Base-by-base conservation (phyloP, 2,888 invertebrate genomes). In the Ariolimax columbianus region DNA sequence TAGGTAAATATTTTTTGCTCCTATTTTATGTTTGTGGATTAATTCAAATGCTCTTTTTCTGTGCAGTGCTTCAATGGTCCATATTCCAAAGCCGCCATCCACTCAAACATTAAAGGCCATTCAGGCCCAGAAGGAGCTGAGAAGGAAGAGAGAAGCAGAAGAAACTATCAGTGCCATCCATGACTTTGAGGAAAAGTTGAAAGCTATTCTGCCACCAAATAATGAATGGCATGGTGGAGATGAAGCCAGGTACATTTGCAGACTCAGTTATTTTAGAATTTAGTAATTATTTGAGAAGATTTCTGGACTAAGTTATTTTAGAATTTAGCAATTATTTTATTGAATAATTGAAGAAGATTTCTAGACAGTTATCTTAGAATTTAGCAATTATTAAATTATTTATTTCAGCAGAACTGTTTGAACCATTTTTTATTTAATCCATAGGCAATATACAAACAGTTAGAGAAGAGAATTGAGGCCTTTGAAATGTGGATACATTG, bases 81-180 rank as follows among this genome's bases (percentile, higher is more conserved):
- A 93, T 68, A 94, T 94, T 73, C 93, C 94, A 36, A 92, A 92
- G 80, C 92, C 94, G 30, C 94, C 94, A 80, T 90, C 92, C 38
- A 91, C 90, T 83, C 90, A 90, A 81, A 92, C 93, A 36, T 86
- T 89, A n/a, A 89, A 91, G 87, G 92, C 93, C 38, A 88, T 93
- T 30, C 86, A 91, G 81, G 89, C 84, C n/a, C 89, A 90, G 70
- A 90, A 89, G 83, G 88, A 89, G 23, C 75, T 87, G 11, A 88
- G 89, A 55, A 89, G 89, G 51, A 88, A 87, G 55, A 89, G 86
- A 84, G 91, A 92, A 72, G 92, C 92, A 30, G 88, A 91, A 92
- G 90, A 90, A 43, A 93, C 92, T n/a, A 86, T 91, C 14, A 86
- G 88, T 83, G 91, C 91, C 70, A 92, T 94, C 55, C 88, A 89